Base-by-base conservation (phyloP, 1,140 invertebrate genomes). In the Pentalonia nigronervosa region DNA sequence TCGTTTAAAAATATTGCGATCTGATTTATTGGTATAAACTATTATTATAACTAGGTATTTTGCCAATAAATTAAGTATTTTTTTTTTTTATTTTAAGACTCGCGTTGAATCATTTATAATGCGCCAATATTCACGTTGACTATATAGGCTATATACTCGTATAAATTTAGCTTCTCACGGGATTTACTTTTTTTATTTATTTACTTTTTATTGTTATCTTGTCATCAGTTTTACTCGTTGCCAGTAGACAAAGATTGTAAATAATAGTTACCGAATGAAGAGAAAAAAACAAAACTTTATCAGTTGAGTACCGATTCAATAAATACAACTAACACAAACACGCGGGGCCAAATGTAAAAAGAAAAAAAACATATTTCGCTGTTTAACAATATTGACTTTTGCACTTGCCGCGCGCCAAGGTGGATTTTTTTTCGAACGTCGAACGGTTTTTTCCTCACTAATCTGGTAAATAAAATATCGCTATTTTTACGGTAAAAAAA, bases 311-410 rank as follows among this genome's bases (percentile, higher is more conserved):
- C 34, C 34, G 76, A 81, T 81, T 81, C n/a, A 81, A 81, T 81
- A 81, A 81, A 81, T 81, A 81, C 34, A 81, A 81, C 76, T n/a
- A 81, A 81, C 76, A 34, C 76, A 81, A 81, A 34, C 76, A 6
- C 76, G 36, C 76, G 76, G 76, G 76, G 34, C n/a, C 76, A 81
- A 81, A 81, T 7, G n/a, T 36, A 36, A 11, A 48, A 14, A 48
- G 14, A 76, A 67, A 67, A 67, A n/a, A 34, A 36, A 81, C n/a
- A 81, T 81, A 81, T 81, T 41, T 81, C 7, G 76, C 20, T 81
- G 76, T 81, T 81, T 81, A 81, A 81, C 76, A 34, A 81, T 81
- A 81, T 81, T n/a, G 76, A 81, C 34, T 81, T 81, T 81, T 81
- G 76, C 76, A 34, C 76, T 34, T 36, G 7, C 76, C n/a, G 76